These are phyloP conservation scores for Chironomus tentans DNA, from an alignment of 2,888 invertebrate species.

Conservation along the genomic window DNA sequence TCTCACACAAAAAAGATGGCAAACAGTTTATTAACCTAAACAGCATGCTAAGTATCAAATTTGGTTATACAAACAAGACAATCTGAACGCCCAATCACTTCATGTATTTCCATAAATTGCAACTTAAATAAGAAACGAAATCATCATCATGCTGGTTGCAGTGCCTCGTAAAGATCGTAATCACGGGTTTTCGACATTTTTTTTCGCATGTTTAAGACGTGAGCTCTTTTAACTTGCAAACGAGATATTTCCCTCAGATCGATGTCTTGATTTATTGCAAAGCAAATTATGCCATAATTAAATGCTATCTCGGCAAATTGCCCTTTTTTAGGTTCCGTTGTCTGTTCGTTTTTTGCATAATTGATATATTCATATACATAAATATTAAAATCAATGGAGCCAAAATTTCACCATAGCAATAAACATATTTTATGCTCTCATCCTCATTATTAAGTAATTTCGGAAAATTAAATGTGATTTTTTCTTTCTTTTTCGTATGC, in stretches of 20 bases:
- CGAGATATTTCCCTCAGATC: background rate
- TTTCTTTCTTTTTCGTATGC: background rate
- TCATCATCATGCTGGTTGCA: background rate
- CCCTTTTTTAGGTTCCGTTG: background rate
- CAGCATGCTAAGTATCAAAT: too few species aligned
- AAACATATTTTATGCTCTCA: background rate
- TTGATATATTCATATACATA: background rate
- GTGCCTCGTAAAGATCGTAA: background rate
- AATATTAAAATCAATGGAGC: background rate
- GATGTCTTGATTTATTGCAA: conserved; percentile 8
- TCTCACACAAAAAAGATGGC: too few species aligned
- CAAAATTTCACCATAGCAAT: background rate
- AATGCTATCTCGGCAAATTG: background rate
- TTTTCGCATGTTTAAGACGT: background rate
- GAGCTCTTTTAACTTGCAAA: background rate
- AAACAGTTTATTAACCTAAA: too few species aligned
- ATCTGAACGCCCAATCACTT: too few species aligned
- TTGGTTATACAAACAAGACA: too few species aligned
- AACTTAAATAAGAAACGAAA: background rate
- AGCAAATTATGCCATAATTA: conserved; percentile 6
- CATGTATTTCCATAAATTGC: too few species aligned
- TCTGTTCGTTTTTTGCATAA: background rate
- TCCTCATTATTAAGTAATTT: background rate
- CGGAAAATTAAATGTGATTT: background rate
- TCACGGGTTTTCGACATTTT: background rate